A percentile compares a stretch with the other conserved stretches of the same genome.
Conservation (phyloP, 2,888 invertebrate species). For the Netelia melanura region DNA sequence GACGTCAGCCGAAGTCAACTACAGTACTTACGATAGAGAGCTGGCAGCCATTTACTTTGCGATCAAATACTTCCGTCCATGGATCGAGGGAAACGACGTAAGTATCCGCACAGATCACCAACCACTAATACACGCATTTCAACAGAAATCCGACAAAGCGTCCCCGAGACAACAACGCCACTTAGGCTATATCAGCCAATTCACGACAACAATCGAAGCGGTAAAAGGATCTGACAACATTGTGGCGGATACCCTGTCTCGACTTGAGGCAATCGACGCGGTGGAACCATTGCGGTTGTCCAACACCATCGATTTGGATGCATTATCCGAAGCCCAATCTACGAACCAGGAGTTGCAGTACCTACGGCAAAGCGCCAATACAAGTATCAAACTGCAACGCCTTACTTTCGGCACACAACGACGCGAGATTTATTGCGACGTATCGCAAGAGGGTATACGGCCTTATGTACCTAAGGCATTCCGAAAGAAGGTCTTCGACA, state of each 20-base stretch:
- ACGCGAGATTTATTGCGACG: slow-evolving; percentile 56
- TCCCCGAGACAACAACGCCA: slow-evolving; percentile 25
- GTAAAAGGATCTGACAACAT: slow-evolving; percentile 68
- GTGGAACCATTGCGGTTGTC: slow-evolving; percentile 41
- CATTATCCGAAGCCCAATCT: slow-evolving; percentile 44
- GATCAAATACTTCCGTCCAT: not conserved
- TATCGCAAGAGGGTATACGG: slow-evolving; percentile 53
- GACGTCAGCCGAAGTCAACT: not conserved
- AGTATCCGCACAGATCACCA: slow-evolving; percentile 46
- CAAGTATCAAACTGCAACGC: slow-evolving; percentile 43
- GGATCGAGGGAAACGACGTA: slow-evolving; percentile 24
- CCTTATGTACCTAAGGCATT: slow-evolving; percentile 68
- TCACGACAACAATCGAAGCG: slow-evolving; percentile 5
- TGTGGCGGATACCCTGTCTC: slow-evolving; percentile 72
- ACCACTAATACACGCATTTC: slow-evolving; percentile 41
- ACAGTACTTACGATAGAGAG: not conserved
- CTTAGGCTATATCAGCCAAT: slow-evolving; percentile 35
- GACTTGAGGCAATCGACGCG: slow-evolving; percentile 60
- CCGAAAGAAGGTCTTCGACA: slow-evolving; percentile 61
- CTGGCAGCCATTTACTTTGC: not conserved
- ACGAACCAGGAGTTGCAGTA: slow-evolving; percentile 51
- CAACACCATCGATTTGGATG: slow-evolving; percentile 28
- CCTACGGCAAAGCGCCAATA: slow-evolving; percentile 1
- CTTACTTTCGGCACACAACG: slow-evolving; percentile 4
- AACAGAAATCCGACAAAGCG: slow-evolving; percentile 37